Evolutionary conservation across 2,888 invertebrate genomes (phyloP), one percentile per base, ranked within the genome.

Genomic region (Galerucella pusilla): DNA sequence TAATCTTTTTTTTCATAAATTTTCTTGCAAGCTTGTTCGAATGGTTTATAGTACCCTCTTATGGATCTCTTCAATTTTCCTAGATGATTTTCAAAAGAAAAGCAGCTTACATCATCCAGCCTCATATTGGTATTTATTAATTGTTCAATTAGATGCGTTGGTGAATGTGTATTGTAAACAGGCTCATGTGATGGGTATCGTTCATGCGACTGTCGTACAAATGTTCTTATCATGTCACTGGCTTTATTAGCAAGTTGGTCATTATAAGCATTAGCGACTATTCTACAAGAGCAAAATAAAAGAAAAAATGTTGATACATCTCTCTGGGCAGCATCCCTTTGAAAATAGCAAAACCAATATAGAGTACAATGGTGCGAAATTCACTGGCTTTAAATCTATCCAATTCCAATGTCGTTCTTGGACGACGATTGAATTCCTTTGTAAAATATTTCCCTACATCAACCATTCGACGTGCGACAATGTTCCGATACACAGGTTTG

Each of bases 381-480:
- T 57, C 16, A 20, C 57, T 57, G n/a, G 20, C 57, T 57, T 57
- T 57, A 57, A 57, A 57, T 57, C 57, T 57, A 57, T 57, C 57
- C 57, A 57, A 57, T 16, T 57, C 20, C 57, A 57, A 57, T 57
- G 57, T 57, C 7, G 57, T n/a, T 57, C 57, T 57, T 57, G 57
- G 57, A 57, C 57, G 57, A 57, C 57, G 57, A 57, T 57, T 57
- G 7, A 57, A 57, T 57, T 57, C 57, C 7, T 57, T 57, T 57
- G 57, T 2, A 57, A 57, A 57, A 57, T n/a, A 57, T n/a, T 57
- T 57, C 1, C 57, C 57, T 57, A 57, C 57, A 16, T 16, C n/a
- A 57, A 57, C 57, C 57, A 57, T 57, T 57, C 57, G 57, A 57
- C 57, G 57, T 57, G 57, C 57, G 57, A 57, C 57, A 57, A 57